These are phyloP conservation scores for Drosophila monieri DNA, from an alignment of 2,888 invertebrate genomes.

Conservation along the genomic window DNA sequence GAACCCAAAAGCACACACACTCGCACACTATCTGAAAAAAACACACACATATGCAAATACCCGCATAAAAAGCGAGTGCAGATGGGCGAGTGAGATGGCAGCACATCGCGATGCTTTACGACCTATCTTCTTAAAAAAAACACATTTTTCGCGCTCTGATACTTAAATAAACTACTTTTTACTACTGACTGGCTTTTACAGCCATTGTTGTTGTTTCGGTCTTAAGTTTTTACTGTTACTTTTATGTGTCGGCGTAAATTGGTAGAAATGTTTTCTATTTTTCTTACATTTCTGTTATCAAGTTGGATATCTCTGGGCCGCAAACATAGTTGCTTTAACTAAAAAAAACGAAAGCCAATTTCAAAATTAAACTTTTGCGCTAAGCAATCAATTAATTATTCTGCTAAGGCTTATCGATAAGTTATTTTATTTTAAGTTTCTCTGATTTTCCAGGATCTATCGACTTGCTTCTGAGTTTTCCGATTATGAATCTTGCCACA, in stretches of 20 bases:
- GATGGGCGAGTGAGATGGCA: conserved; percentile 9
- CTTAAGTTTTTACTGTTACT: conserved; percentile 50
- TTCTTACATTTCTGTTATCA: neutral
- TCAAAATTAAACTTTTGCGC: neutral
- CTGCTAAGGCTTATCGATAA: too few species aligned
- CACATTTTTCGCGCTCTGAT: conserved; percentile 54
- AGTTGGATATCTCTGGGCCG: neutral
- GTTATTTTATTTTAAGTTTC: neutral
- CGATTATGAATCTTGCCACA: neutral
- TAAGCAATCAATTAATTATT: neutral
- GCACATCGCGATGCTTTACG: conserved; percentile 27
- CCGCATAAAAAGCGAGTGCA: conserved; percentile 5
- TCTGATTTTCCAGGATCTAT: neutral
- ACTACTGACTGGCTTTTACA: conserved; percentile 47
- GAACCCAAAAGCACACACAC: conserved; percentile 28
- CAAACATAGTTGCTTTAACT: neutral
- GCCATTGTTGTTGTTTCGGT: conserved; percentile 33
- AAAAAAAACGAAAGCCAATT: neutral
- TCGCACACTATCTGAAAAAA: neutral
- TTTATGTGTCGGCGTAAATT: conserved; percentile 63
- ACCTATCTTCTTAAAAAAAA: conserved; percentile 47
- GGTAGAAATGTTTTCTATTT: conserved; percentile 48
- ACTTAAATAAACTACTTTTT: conserved; percentile 75
- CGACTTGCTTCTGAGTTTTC: neutral
- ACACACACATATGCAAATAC: conserved; percentile 16